A percentile compares a stretch with the other conserved stretches of the same genome.
phyloP scores from a whole-genome alignment of 2,113 vertebrate species.

The Chauna torquata region DNA sequence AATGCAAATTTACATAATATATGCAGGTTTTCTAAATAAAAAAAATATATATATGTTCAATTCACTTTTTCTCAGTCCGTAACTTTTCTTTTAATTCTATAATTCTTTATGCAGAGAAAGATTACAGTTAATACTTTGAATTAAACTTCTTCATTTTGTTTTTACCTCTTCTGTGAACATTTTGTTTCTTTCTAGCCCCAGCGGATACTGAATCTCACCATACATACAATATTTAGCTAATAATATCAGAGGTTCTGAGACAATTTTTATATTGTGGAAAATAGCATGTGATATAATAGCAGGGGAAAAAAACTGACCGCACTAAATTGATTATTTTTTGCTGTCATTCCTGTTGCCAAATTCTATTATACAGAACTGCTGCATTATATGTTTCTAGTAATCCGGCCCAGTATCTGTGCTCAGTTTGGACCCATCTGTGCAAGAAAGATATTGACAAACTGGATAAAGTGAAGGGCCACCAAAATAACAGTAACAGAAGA shows the following conservation, averaged over 20 bases:
- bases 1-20: background rate
- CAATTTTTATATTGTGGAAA: background rate
- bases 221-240: background rate
- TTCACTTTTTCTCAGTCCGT: background rate
- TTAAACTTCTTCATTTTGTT: background rate
- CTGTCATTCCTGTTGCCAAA: background rate
- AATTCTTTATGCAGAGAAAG: background rate
- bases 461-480: background rate
- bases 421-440: background rate
- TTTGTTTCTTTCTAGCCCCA: background rate
- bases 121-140: background rate
- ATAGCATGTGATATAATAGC: background rate
- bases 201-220: background rate
- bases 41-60: background rate
- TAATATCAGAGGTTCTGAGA: background rate
- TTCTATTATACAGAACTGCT: background rate
- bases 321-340: background rate
- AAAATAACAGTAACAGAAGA: background rate
- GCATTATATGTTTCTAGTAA: background rate
- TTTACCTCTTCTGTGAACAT: background rate
- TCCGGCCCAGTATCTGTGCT: background rate
- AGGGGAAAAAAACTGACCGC: fast-evolving
- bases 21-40: background rate
- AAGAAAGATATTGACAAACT: background rate
- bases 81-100: background rate